phyloP scores from a whole-genome alignment of 1,140 invertebrate genomes.

The Oedothorax gibbosus region DNA sequence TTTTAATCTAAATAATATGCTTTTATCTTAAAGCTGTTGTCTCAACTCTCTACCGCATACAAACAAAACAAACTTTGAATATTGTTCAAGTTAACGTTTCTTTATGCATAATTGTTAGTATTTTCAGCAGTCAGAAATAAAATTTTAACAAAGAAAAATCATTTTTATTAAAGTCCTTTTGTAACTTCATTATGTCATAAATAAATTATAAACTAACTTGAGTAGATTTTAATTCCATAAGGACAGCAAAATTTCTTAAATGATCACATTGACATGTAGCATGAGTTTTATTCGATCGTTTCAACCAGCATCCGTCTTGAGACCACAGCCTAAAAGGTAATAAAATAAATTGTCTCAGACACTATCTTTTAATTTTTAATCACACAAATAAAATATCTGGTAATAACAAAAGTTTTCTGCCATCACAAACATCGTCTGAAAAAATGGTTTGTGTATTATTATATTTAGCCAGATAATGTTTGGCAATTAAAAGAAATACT shows the following conservation, averaged over 20 bases:
- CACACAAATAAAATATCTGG: background rate
- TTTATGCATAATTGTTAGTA: background rate
- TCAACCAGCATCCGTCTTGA: conserved; percentile 86
- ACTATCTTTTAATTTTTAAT: background rate
- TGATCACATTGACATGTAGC: conserved; percentile 94
- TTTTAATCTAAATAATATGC: too few relatives aligned
- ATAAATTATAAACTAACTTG: conserved; percentile 51
- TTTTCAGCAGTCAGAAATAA: background rate
- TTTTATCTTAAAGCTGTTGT: too few relatives aligned
- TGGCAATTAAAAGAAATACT: too few relatives aligned
- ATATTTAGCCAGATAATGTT: background rate
- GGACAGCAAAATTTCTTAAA: conserved; percentile 96
- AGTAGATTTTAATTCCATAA: conserved; percentile 76
- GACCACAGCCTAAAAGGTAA: conserved; percentile 83
- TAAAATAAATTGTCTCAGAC: background rate
- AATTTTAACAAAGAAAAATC: background rate
- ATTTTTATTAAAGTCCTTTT: background rate
- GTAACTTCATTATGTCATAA: too few relatives aligned
- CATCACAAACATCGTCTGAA: background rate
- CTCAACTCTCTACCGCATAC: too few relatives aligned
- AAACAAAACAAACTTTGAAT: too few relatives aligned
- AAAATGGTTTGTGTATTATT: background rate
- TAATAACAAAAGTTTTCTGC: background rate
- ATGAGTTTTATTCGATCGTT: conserved; percentile 85
- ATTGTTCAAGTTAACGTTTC: too few relatives aligned